Conservation (phyloP, 2,888 invertebrate species). For the Sesamia inferens region DNA sequence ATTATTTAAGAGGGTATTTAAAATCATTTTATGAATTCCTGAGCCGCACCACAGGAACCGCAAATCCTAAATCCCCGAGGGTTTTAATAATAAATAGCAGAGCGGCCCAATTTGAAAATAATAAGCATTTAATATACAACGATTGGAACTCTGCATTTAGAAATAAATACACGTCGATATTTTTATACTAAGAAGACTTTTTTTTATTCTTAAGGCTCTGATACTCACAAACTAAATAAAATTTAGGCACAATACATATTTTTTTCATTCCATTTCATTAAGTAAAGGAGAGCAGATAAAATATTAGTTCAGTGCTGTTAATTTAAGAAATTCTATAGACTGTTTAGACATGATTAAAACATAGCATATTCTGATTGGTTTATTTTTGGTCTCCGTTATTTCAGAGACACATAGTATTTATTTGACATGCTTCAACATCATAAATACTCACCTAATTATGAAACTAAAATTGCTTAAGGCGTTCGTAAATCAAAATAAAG, state of each 20-base stretch:
- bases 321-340: no score
- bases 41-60: conserved; percentile 60
- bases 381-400: no score
- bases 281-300: no score
- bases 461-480: conserved; percentile 15
- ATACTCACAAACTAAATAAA: no score
- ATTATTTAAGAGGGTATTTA: conserved; percentile 77
- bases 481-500: conserved; percentile 8
- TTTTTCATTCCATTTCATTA: no score
- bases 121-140: conserved; percentile 59
- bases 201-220: conserved; percentile 30
- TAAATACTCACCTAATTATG: background rate
- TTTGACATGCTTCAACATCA: background rate
- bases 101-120: conserved; percentile 64
- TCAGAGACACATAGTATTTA: no score
- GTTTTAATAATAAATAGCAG: conserved; percentile 75
- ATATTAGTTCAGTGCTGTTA: no score
- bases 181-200: conserved; percentile 36
- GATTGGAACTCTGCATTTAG: conserved; percentile 44
- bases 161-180: conserved; percentile 34
- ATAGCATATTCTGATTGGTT: no score
- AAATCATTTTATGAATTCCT: conserved; percentile 75
- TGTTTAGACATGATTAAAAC: no score
- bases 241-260: no score
- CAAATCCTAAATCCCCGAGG: conserved; percentile 67